phyloP scores from a whole-genome alignment of 2,888 invertebrate species.

The Chrysotoxum bicinctum region DNA sequence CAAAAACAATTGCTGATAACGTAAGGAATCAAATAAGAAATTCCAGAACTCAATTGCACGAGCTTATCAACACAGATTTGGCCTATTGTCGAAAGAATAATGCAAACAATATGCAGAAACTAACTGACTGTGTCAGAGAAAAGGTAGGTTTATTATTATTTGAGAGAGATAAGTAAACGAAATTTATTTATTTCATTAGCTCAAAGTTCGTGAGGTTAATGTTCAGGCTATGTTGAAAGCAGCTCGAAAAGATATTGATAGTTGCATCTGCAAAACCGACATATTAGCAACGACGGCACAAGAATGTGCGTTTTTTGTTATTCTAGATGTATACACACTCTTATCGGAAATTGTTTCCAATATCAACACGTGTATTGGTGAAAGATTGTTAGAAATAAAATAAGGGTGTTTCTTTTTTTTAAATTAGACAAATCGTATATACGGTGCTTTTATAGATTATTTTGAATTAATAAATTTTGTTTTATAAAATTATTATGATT shows the following conservation, averaged over 20 bases:
- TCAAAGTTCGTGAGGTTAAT: conserved; percentile 52
- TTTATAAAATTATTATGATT: no score
- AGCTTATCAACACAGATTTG: conserved; percentile 39
- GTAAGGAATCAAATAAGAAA: conserved; percentile 37
- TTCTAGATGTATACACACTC: conserved; percentile 19
- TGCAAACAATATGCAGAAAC: conserved; percentile 38
- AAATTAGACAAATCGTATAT: no score
- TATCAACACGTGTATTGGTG: conserved; percentile 57
- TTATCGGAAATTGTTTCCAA: conserved; percentile 52
- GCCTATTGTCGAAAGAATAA: conserved; percentile 44
- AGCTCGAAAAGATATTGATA: conserved; percentile 31
- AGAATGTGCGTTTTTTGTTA: conserved; percentile 40
- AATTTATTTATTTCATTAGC: conserved; percentile 2
- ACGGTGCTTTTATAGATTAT: no score
- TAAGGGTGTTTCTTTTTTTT: no score
- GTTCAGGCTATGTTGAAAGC: conserved; percentile 42
- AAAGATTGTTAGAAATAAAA: conserved; percentile 49
- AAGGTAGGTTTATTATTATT: conserved; percentile 26
- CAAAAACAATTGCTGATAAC: conserved; percentile 32
- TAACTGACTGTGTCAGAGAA: conserved; percentile 46
- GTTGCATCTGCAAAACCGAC: conserved; percentile 28
- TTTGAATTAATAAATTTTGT: no score
- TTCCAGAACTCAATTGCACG: conserved; percentile 31
- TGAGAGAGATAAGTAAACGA: neutral
- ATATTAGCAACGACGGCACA: conserved; percentile 43